These are phyloP conservation scores for Agrotis clavis DNA, from an alignment of 2,888 invertebrate species.

Conservation along the genomic window DNA sequence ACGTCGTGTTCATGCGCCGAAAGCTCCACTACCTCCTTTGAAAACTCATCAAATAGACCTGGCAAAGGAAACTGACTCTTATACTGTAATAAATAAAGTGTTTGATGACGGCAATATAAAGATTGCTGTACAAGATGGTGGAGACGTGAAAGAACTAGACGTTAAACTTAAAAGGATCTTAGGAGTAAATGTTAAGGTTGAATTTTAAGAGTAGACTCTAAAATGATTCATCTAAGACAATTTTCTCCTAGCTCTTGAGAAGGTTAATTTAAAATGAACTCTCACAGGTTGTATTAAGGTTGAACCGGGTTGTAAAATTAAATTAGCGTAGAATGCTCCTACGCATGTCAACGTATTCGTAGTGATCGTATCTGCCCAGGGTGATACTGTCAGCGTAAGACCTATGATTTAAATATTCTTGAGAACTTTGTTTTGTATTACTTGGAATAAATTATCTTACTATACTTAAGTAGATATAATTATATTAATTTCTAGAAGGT, in stretches of 20 bases:
- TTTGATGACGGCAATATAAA: not conserved
- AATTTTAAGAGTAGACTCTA: not conserved
- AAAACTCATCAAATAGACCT: constrained; percentile 2
- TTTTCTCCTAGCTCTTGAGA: constrained; percentile 36
- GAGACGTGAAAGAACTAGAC: constrained; percentile 14
- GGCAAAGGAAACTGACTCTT: constrained; percentile 29
- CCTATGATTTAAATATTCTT: constrained; percentile 75
- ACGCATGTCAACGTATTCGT: constrained; percentile 85
- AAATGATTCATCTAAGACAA: constrained; percentile 50
- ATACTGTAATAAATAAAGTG: not conserved
- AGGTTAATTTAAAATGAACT: constrained; percentile 9
- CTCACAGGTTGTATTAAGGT: constrained; percentile 30
- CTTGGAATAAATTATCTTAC: constrained; percentile 39
- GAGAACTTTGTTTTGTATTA: constrained; percentile 65
- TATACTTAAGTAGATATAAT: constrained; percentile 13
- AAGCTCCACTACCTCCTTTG: constrained; percentile 56
- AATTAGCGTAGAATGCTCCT: constrained; percentile 72
- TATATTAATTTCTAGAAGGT: not conserved
- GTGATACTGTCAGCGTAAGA: constrained; percentile 76
- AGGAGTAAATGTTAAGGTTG: accelerated
- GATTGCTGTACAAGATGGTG: not conserved
- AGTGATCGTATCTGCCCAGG: constrained; percentile 79
- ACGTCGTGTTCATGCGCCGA: constrained; percentile 67
- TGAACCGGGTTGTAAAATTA: constrained; percentile 18
- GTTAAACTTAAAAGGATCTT: constrained; percentile 6